These are phyloP conservation scores for Silurus asotus DNA, from an alignment of 2,113 vertebrate genomes.

Conservation along the genomic window DNA sequence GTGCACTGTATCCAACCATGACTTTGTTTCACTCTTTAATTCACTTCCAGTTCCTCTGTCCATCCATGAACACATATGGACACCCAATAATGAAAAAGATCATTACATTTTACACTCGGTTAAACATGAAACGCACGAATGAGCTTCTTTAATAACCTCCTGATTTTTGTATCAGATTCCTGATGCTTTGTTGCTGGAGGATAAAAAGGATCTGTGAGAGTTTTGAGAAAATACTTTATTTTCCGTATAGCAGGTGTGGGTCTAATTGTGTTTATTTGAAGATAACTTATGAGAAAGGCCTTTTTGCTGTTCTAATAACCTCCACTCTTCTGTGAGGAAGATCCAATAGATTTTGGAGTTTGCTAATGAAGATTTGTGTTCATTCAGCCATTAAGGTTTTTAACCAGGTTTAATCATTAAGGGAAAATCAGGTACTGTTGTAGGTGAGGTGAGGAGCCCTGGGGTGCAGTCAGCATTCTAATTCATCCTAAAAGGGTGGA, in stretches of 20 bases:
- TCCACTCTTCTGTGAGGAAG: too few species aligned
- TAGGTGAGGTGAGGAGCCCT: too few species aligned
- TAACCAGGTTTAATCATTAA: too few species aligned
- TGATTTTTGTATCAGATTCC: background rate
- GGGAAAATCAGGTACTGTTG: too few species aligned
- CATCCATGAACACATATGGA: slow-evolving; percentile 26
- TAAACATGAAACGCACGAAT: background rate
- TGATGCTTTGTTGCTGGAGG: slow-evolving; percentile 1
- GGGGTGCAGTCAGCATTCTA: too few species aligned
- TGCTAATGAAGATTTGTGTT: too few species aligned
- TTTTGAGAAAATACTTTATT: background rate
- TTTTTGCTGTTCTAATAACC: too few species aligned
- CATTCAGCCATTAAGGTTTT: too few species aligned
- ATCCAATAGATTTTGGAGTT: too few species aligned
- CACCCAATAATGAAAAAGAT: slow-evolving; percentile 11
- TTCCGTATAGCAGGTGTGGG: too few species aligned
- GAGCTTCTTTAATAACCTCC: background rate
- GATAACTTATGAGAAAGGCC: background rate
- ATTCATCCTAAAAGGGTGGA: too few species aligned
- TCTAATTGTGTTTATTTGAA: background rate
- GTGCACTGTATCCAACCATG: background rate
- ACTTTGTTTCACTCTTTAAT: slow-evolving; percentile 14
- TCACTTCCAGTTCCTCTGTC: background rate
- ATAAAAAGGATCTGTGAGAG: background rate
- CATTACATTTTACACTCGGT: slow-evolving; percentile 24